A percentile compares a stretch with the other conserved stretches of the same genome.
phyloP scores from a whole-genome alignment of 1,140 invertebrate species.

The Gyrodactylus bullatarudis region DNA sequence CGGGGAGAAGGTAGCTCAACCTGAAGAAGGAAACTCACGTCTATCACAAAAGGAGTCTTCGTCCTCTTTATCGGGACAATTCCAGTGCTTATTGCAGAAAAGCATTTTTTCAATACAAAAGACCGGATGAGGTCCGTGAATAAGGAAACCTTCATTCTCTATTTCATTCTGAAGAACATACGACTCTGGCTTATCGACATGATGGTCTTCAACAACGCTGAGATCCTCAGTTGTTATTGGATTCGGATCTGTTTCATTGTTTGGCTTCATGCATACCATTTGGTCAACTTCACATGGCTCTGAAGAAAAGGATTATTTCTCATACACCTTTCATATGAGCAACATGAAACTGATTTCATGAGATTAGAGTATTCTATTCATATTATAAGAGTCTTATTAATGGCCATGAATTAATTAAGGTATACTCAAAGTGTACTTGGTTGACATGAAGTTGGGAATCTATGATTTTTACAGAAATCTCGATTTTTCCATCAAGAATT shows the following conservation, averaged over 20 bases:
- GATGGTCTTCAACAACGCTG: neutral
- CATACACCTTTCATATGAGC: too few species aligned
- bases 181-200: neutral
- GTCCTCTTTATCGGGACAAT: neutral
- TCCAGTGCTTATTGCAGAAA: neutral
- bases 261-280: neutral
- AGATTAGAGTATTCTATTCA: too few species aligned
- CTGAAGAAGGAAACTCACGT: neutral
- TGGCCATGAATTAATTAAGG: too few species aligned
- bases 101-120: neutral
- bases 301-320: too few species aligned
- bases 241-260: neutral
- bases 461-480: too few species aligned
- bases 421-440: too few species aligned
- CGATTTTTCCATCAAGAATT: too few species aligned
- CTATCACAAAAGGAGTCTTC: neutral
- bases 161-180: neutral
- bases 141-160: neutral
- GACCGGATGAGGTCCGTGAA: neutral
- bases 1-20: too few species aligned
- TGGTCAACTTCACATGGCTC: neutral
- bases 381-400: too few species aligned
- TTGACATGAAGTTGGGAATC: too few species aligned
- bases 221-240: neutral
- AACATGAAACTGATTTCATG: too few species aligned